These are phyloP conservation scores for Hermetia illucens DNA, from an alignment of 1,140 invertebrate species.

Conservation along the genomic window DNA sequence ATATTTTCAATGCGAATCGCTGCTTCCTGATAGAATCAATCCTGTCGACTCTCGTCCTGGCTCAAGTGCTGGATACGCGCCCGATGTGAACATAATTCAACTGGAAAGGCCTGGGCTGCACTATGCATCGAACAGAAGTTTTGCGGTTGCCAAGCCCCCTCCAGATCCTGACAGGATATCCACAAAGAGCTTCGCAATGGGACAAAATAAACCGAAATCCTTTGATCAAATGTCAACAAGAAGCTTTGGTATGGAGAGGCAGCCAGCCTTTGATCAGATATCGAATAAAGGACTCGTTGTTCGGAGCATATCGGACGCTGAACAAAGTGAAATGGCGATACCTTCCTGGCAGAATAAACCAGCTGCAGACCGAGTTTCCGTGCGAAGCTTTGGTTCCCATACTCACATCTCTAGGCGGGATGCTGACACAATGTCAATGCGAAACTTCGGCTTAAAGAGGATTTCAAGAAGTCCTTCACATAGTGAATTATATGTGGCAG, in stretches of 20 bases:
- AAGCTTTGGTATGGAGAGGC: conserved; percentile 16
- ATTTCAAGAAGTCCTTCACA: conserved; percentile 19
- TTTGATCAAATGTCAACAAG: conserved; percentile 15
- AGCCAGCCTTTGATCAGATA: conserved; percentile 18
- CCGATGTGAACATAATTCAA: too few species aligned
- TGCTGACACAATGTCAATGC: conserved; percentile 18
- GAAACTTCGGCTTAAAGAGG: conserved; percentile 21
- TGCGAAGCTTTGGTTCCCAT: too few species aligned
- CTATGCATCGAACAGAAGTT: too few species aligned
- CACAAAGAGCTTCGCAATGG: too few species aligned
- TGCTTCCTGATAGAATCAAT: conserved; percentile 55
- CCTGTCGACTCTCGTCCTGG: conserved; percentile 40
- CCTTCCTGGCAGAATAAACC: too few species aligned
- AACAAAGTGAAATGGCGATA: too few species aligned
- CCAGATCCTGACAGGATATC: too few species aligned
- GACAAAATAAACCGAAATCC: too few species aligned
- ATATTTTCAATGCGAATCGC: conserved; percentile 62
- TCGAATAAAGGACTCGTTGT: conserved; percentile 18
- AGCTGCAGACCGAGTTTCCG: too few species aligned
- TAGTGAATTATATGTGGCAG: conserved; percentile 21
- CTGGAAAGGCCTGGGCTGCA: too few species aligned
- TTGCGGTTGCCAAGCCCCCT: too few species aligned
- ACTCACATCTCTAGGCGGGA: conserved; percentile 9
- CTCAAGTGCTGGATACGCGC: conserved; percentile 32
- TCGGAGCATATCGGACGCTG: conserved; percentile 24